Base-by-base conservation (phyloP, 2,797 vertebrate genomes). In the Holocentrus rufus region DNA sequence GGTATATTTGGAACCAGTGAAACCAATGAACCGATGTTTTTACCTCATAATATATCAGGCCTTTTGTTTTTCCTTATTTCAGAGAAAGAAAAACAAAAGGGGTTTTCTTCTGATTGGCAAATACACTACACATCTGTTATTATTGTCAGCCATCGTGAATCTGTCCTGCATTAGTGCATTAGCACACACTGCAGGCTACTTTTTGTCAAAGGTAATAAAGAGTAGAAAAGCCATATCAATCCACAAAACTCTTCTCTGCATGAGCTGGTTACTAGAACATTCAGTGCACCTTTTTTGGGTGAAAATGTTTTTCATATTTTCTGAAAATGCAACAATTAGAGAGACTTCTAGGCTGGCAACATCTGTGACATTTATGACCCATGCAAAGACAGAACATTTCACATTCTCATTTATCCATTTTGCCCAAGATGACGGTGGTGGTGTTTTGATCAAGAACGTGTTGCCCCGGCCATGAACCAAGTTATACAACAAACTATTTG, bases 1-100 rank as follows among this genome's bases (percentile, higher is more conserved):
- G 55, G 59, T 50, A 11, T 85, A 82, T 86, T 81, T 79, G 55
- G 74, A 83, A 76, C 49, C 47, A 66, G 79, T 55, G 75, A 86
- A 77, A 79, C 78, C 78, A 61, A 53, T 44, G 68, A 74, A 58
- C 47, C 49, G 49, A 42, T 82, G 47, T 84, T 88, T 50, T 71
- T n/a, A 30, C 44, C 8, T 6, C 4, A 0, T 15, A 39, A 55
- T 52, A 25, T 42, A 71, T 49, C 49, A 50, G 15, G 42, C 20
- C 20, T 7, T 25, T 59, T 85, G 46, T 80, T 70, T 70, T 67
- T 57, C 25, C 42, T 5, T 27, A 20, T 44, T 63, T 25, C 13
- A 27, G 52, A 15, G 36, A 11, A 22, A n/a, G 23, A 56, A 15
- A 54, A 76, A 65, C 46, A 72, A 42, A 68, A 15, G 2, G 47